phyloP scores from a whole-genome alignment of 2,113 vertebrate genomes.

The Mastomys natalensis region DNA sequence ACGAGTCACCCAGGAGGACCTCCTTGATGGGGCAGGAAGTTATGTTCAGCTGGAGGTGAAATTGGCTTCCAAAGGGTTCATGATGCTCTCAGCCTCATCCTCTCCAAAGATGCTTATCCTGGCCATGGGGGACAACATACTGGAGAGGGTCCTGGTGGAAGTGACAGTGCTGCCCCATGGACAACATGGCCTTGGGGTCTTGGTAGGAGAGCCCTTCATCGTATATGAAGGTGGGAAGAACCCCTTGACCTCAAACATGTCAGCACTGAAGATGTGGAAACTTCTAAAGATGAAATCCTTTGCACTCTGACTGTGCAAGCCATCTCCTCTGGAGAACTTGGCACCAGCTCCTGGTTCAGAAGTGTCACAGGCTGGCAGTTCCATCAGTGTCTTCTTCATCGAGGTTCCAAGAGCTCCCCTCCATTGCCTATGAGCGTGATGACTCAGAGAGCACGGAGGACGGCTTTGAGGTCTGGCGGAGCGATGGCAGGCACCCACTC shows the following conservation, averaged over 20 bases:
- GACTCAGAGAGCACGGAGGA: conserved; percentile 85
- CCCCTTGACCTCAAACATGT: conserved; percentile 84
- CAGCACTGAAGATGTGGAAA: conserved; percentile 80
- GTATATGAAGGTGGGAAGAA: conserved; percentile 91
- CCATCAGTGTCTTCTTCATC: conserved; percentile 85
- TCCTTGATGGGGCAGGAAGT: conserved; percentile 79
- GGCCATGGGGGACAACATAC: conserved; percentile 75
- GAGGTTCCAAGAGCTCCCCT: conserved; percentile 84
- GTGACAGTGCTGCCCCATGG: conserved; percentile 83
- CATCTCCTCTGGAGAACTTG: conserved; percentile 83
- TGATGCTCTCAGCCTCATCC: conserved; percentile 82
- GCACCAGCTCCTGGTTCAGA: conserved; percentile 83
- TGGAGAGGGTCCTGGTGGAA: conserved; percentile 77
- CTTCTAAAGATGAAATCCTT: conserved; percentile 81
- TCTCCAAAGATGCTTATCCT: conserved; percentile 78
- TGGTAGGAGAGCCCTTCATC: conserved; percentile 84
- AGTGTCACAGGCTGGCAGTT: conserved; percentile 76
- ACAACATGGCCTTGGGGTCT: conserved; percentile 87
- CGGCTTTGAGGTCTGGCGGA: conserved; percentile 84
- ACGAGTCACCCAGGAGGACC: conserved; percentile 83
- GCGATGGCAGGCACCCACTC: conserved; percentile 79
- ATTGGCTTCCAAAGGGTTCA: conserved; percentile 80
- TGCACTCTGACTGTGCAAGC: conserved; percentile 84
- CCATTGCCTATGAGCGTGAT: conserved; percentile 85
- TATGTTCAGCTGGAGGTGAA: conserved; percentile 84